Percentiles rank a stretch among this genome's conserved stretches.
Conservation (phyloP, 2,113 vertebrate genomes). For the Cebus imitator region DNA sequence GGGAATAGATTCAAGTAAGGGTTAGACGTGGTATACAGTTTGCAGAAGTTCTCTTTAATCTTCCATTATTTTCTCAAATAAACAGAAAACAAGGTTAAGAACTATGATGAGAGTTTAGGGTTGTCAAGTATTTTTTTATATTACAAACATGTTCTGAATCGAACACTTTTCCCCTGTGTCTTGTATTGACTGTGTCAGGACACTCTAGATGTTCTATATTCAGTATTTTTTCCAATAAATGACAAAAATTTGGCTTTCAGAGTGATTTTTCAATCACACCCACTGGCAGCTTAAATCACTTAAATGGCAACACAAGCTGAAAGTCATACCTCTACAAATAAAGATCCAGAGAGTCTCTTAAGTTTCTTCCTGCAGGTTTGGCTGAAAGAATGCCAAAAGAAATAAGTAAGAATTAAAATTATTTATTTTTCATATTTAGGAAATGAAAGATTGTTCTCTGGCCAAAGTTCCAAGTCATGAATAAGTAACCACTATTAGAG, state of each 20-base stretch:
- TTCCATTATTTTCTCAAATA: neutral
- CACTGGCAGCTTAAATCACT: neutral
- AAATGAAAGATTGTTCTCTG: neutral
- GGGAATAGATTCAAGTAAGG: neutral
- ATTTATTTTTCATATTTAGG: neutral
- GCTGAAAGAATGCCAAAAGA: neutral
- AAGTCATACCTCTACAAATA: neutral
- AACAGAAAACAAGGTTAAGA: neutral
- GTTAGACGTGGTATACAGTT: neutral
- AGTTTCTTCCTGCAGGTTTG: neutral
- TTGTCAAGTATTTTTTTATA: neutral
- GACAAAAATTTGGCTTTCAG: neutral
- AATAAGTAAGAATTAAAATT: neutral
- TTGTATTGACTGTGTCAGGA: neutral
- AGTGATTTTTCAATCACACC: neutral
- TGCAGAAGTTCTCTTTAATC: neutral
- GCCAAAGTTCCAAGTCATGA: neutral
- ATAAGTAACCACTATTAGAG: neutral
- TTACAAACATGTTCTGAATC: neutral
- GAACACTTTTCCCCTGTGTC: neutral
- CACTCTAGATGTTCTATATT: neutral
- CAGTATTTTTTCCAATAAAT: neutral
- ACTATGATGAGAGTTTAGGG: neutral
- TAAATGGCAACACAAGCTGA: neutral
- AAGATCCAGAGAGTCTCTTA: neutral